Evolutionary conservation across 1,140 invertebrate genomes (phyloP).

Genomic region (Hypsibius dujardini): DNA sequence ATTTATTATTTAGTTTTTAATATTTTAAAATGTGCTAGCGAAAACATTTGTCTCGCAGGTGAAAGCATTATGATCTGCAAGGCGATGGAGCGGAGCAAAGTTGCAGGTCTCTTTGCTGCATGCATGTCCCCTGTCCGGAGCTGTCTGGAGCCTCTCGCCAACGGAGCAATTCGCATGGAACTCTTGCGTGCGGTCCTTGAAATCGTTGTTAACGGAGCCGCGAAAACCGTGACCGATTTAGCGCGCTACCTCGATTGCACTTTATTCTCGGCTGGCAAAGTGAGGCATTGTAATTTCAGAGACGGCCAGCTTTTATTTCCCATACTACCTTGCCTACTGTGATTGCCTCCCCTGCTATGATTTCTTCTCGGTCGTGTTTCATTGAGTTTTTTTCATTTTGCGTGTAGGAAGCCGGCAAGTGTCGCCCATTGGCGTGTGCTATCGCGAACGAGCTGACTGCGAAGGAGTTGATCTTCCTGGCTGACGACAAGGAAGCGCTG

Average conservation of each 20-base stretch:
- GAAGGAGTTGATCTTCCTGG: neutral
- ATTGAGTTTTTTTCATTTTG: neutral
- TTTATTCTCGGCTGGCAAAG: constrained; percentile 37
- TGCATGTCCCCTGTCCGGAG: constrained; percentile 56
- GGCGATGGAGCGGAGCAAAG: constrained; percentile 49
- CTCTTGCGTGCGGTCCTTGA: constrained; percentile 45
- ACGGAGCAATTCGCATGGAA: constrained; percentile 36
- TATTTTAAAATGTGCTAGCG: constrained; percentile 9
- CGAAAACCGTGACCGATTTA: constrained; percentile 51
- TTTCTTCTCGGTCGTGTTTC: neutral
- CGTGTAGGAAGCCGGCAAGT: neutral
- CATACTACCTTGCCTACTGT: neutral
- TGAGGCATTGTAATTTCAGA: neutral
- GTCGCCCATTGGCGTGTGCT: neutral
- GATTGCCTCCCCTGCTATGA: neutral
- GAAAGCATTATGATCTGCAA: constrained; percentile 83
- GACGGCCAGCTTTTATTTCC: neutral
- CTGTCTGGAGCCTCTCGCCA: constrained; percentile 51
- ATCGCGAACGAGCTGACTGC: neutral
- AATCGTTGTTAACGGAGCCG: constrained; percentile 70
- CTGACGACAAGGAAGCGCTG: neutral
- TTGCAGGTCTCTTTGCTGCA: constrained; percentile 44
- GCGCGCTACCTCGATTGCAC: constrained; percentile 62
- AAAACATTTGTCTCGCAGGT: constrained; percentile 37
- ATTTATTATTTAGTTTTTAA: constrained; percentile 17